Evolutionary conservation across 2,888 invertebrate genomes (phyloP), one percentile per base, ranked within the genome.

Genomic region (Acanthoscelides obtectus): DNA sequence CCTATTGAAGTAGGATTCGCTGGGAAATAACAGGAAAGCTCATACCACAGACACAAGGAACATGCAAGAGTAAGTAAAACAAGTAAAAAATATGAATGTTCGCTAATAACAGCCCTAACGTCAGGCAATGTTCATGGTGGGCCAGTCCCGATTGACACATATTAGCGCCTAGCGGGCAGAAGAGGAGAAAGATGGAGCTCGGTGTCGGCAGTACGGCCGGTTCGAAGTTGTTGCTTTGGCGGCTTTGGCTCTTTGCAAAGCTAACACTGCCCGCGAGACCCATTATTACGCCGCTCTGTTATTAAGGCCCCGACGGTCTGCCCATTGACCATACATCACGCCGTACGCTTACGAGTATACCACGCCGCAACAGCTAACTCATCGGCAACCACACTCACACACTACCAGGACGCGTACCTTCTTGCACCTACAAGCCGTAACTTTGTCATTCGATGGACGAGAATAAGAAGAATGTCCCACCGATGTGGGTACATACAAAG

Each of bases 261-360:
- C 82, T 81, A 82, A 82, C 81, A 81, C 79, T 76, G 80, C 75
- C 81, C 81, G 78, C 76, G 80, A 81, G 82, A 82, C 78, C 79
- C 81, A 80, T 83, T 83, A 82, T 82, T 83, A 82, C 71, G 81
- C 84, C 84, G 84, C 84, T 84, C 84, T 84, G 84, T 84, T 84
- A 84, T 84, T 84, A 84, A 81, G 81, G 83, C 80, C 83, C 77
- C 83, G 82, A 79, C 83, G 81, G 81, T 80, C 84, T 79, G 83
- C 84, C 84, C 83, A 83, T 81, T 83, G 83, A 80, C 84, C 84
- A 84, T 84, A 84, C 82, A 83, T 84, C 84, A 84, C 83, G 45
- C 45, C 45, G 45, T 12, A 17, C 12, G 45, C 17, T 45, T 17
- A n/a, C n/a, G n/a, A n/a, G 45, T 6, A 45, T 12, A 17, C 45